Percentiles rank a stretch among this genome's conserved stretches.
Conservation (phyloP, 2,888 invertebrate genomes). For the Macaria notata region DNA sequence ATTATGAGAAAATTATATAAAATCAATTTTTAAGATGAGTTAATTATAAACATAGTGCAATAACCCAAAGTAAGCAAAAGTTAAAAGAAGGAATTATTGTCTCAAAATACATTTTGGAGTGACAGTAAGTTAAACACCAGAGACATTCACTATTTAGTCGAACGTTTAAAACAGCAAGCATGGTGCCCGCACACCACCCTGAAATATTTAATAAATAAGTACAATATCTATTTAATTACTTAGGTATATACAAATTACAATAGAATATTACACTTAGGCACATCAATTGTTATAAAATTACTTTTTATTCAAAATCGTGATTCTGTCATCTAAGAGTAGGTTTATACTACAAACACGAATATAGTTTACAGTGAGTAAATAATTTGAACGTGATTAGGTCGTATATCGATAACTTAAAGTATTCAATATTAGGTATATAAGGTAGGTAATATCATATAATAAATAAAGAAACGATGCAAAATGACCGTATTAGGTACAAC, state of each 20-base stretch:
- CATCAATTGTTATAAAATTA: conserved; percentile 83
- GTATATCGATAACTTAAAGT: conserved; percentile 34
- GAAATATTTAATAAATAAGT: conserved; percentile 55
- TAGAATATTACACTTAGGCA: conserved; percentile 81
- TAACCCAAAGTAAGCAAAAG: not conserved
- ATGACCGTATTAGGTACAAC: conserved; percentile 34
- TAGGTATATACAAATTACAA: conserved; percentile 64
- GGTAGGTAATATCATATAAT: conserved; percentile 31
- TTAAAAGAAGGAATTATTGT: conserved; percentile 53
- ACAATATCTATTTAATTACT: conserved; percentile 56
- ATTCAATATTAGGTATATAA: conserved; percentile 12
- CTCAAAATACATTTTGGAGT: conserved; percentile 57
- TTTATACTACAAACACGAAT: conserved; percentile 63
- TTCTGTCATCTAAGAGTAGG: conserved; percentile 52
- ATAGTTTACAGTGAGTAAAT: conserved; percentile 57
- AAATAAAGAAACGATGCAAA: conserved; percentile 41
- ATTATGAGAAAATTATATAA: too few relatives aligned
- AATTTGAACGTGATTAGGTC: conserved; percentile 50
- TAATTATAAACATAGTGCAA: not conserved
- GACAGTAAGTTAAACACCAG: conserved; percentile 37
- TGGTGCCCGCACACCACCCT: conserved; percentile 33
- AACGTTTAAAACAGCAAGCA: conserved; percentile 31
- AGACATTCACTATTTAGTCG: conserved; percentile 33
- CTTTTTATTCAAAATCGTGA: conserved; percentile 76
- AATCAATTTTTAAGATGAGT: too few relatives aligned